phyloP scores from a whole-genome alignment of 23 tunicate genomes.

The Corella eumyota region DNA sequence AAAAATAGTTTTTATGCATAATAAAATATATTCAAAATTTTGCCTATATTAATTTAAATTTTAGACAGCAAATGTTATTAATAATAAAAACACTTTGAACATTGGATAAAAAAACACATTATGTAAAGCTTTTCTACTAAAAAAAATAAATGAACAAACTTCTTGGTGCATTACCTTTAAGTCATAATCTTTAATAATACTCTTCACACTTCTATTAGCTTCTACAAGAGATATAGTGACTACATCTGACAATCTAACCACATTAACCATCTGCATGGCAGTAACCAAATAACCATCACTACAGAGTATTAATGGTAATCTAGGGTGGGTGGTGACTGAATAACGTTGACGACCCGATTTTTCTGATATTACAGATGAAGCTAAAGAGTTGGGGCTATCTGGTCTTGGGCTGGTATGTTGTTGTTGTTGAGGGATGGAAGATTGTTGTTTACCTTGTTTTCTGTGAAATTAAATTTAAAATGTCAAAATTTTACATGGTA shows the following conservation, averaged over 20 bases:
- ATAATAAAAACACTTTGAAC: not conserved
- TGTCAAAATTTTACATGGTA: conserved; percentile 1
- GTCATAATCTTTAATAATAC: conserved; percentile 9
- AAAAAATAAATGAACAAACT: not conserved
- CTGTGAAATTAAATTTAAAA: no score
- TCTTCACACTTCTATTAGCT: conserved; percentile 21
- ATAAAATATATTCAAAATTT: not conserved
- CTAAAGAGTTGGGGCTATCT: conserved; percentile 25
- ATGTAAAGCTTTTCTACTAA: not conserved
- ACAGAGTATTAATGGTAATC: conserved; percentile 59
- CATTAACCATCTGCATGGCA: conserved; percentile 34
- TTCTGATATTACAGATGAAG: conserved; percentile 40
- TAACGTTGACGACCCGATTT: conserved; percentile 26
- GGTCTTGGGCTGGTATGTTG: not conserved
- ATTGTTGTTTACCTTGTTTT: no score
- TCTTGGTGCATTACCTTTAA: conserved; percentile 72
- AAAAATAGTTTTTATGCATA: not conserved
- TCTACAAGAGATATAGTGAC: conserved; percentile 37
- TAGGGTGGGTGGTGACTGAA: conserved; percentile 69
- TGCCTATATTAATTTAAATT: not conserved
- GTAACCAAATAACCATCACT: conserved; percentile 67
- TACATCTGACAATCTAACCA: conserved; percentile 28
- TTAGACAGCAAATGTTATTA: not conserved
- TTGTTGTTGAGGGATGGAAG: no score
- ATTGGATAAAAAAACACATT: conserved; percentile 6